Evolutionary conservation across 2,888 invertebrate genomes (phyloP), one percentile per base, ranked within the genome.

Genomic region (Lasioglossum figueresi): DNA sequence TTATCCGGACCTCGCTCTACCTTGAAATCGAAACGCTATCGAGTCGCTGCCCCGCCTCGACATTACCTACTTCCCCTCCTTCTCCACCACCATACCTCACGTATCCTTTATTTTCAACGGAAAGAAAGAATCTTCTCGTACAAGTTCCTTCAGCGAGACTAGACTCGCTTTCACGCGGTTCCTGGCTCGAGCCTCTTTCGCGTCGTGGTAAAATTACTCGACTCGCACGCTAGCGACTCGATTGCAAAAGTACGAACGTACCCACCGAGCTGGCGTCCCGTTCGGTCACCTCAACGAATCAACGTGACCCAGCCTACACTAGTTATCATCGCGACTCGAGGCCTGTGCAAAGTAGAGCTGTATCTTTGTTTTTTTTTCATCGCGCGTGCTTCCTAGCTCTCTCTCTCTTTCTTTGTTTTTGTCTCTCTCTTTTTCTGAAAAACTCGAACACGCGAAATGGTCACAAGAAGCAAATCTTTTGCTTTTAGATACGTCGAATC

Each of bases 1-100:
- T 75, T 91, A 92, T 83, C 91, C 94, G 63, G 94, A 95, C 59
- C 80, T 94, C 66, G 88, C 89, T 79, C 89, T 94, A 87, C 92
- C 93, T 82, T 94, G 85, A 88, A 31, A 23, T 27, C 19, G 40
- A 34, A 19, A 3, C 43, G 34, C 43, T n/a, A 52, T 70, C 68
- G 23, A 56, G 19, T 5, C 34, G 31, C 23, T 31, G 31, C 43
- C 0, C 12, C 70, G 31, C 31, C 63, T 19, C 31, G 31, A 19
- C 63, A 19, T 63, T 63, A 8, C 63, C 63, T 31, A 16, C 31
- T 16, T 1, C 27, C 14, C 27, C 31, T 6, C 1, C 40, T 19
- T 48, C 59, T 52, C 71, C n/a, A 16, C 59, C 45, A 16, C 1
- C 34, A 8, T 56, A 70, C 23, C 68, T 71, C 59, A 40, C 31